phyloP scores from a whole-genome alignment of 2,888 invertebrate species.

The Philaethria dido region DNA sequence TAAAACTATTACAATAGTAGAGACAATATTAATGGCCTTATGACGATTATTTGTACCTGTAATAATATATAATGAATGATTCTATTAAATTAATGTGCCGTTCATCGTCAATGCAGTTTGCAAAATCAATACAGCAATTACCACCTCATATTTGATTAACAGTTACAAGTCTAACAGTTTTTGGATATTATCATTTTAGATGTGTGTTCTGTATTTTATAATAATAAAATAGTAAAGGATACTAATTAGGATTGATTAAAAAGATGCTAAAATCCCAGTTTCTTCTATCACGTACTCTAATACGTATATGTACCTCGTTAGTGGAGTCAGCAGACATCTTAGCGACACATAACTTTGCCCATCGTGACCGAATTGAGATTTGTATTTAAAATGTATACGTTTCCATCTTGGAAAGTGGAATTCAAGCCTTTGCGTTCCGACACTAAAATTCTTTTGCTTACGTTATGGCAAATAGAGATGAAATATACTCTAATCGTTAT shows the following conservation, averaged over 20 bases:
- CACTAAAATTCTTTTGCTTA: too few relatives aligned
- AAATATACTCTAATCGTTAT: not conserved
- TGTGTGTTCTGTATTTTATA: not conserved
- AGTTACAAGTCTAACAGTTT: not conserved
- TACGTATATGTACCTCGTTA: not conserved
- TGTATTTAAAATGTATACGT: not conserved
- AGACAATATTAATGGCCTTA: slow-evolving; percentile 2
- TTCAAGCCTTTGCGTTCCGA: not conserved
- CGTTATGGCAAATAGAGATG: too few relatives aligned
- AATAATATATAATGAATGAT: slow-evolving; percentile 6
- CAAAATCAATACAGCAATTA: slow-evolving; percentile 1
- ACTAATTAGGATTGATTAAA: too few relatives aligned
- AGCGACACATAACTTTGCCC: not conserved
- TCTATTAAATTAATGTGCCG: slow-evolving; percentile 7
- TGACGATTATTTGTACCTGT: slow-evolving; percentile 5
- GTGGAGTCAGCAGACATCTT: not conserved
- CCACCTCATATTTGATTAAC: slow-evolving; percentile 10
- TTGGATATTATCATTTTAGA: not conserved
- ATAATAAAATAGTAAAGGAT: not conserved
- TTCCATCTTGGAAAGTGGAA: not conserved
- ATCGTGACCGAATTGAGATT: not conserved
- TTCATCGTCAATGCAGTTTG: not conserved
- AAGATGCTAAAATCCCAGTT: not conserved
- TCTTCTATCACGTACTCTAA: not conserved
- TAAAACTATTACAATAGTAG: slow-evolving; percentile 1